Evolutionary conservation across 2,888 invertebrate genomes (phyloP), one percentile per base, ranked within the genome.

Genomic region (Petrolisthes manimaculis): DNA sequence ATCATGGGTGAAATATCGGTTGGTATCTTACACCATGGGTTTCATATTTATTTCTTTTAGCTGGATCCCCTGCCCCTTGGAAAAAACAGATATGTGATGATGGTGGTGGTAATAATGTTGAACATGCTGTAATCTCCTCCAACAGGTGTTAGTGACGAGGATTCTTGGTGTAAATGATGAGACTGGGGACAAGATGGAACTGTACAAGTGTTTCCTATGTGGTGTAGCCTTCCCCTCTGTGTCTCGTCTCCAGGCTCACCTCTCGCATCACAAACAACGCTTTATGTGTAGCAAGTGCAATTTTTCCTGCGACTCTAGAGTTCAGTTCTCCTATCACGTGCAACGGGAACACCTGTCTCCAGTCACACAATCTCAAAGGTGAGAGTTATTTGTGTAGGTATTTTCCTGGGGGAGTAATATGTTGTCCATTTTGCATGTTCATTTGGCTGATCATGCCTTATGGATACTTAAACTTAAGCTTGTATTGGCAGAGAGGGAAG

Each of bases 171-270:
- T 90, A 3, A 90, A 90, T 55, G 89, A 88, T 51, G 89, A 90
- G 55, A 90, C 89, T 5, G 89, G 89, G 3, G 89, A 90, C 79
- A 90, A 90, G 74, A 90, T 90, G 79, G 89, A 90, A 74, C 81
- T 90, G 1, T 90, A 90, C 74, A 90, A 90, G 75, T 90, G 89
- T 21, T 90, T 88, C 67, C 77, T 90, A 75, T 90, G 89, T 55
- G 77, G 85, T n/a, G 84, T 87, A 12, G 84, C 89, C 3, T 90
- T 88, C 80, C 88, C 89, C 3, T 88, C 88, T 2, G 85, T 90
- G 55, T 88, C 89, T 1, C 55, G 89, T 24, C 83, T 90, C 4
- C 89, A 90, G 71, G 89, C 83, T 18, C 89, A 90, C 69, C 89
- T 90, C 37, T 90, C 78, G 6, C 82, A 82, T 1, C 89, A 90